Conservation (phyloP, 2,113 vertebrate genomes). For the Nymphicus hollandicus region DNA sequence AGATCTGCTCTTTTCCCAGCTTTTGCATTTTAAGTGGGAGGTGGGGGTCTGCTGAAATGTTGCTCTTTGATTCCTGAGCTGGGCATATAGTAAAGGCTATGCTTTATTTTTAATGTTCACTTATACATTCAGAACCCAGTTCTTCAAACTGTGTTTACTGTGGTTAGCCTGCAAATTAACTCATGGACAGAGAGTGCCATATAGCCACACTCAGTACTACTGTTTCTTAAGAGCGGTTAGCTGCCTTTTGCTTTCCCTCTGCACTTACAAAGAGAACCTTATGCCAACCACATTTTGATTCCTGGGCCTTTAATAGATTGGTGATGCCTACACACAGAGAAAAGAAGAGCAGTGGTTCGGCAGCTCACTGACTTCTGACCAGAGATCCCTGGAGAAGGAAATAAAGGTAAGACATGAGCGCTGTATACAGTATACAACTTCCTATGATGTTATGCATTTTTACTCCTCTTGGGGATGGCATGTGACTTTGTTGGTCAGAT, state of each 20-base stretch:
- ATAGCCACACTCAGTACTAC: not conserved
- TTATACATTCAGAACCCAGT: not conserved
- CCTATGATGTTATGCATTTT: not conserved
- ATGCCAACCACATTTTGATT: not conserved
- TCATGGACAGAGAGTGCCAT: not conserved
- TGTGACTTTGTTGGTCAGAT: not conserved
- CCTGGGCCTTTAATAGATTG: not conserved
- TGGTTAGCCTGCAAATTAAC: not conserved
- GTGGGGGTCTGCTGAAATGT: not conserved
- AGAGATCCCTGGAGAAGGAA: conserved; percentile 43
- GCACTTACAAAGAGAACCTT: not conserved
- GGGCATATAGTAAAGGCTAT: not conserved
- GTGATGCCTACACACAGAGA: not conserved
- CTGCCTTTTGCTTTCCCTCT: not conserved
- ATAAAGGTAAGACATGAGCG: conserved; percentile 52
- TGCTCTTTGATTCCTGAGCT: not conserved
- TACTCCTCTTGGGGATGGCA: not conserved
- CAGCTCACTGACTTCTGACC: not conserved
- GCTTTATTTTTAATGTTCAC: not conserved
- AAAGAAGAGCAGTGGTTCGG: not conserved
- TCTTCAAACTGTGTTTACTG: not conserved
- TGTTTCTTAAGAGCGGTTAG: not conserved
- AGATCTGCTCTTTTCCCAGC: not conserved
- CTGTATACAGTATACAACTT: not conserved
- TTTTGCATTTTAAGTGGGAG: not conserved